phyloP scores from a whole-genome alignment of 2,797 vertebrate genomes.

The Parotocinclus haroldoi region DNA sequence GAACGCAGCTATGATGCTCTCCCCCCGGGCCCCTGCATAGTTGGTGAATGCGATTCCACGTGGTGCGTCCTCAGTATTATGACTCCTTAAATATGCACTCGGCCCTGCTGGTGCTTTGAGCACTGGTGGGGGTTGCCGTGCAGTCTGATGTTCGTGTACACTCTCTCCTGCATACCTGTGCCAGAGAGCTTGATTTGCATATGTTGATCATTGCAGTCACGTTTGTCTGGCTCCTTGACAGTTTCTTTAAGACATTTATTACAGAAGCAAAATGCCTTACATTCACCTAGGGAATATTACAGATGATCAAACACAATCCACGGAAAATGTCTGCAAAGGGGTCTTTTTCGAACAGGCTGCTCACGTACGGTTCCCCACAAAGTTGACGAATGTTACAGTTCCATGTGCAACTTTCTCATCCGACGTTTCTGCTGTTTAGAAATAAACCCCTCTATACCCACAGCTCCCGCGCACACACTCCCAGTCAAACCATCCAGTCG shows the following conservation, averaged over 20 bases:
- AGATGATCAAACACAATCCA: slow-evolving; percentile 39
- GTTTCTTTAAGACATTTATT: slow-evolving; percentile 45
- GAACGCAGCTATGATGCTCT: background rate
- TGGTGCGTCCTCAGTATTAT: too few relatives aligned
- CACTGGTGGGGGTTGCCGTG: slow-evolving; percentile 39
- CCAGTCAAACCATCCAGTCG: slow-evolving; percentile 35
- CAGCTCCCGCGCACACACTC: slow-evolving; percentile 9
- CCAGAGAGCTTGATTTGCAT: slow-evolving; percentile 65
- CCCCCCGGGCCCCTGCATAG: slow-evolving; percentile 39
- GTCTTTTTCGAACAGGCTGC: slow-evolving; percentile 42
- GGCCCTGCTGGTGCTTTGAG: slow-evolving; percentile 7
- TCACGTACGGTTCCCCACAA: slow-evolving; percentile 17
- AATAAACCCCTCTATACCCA: background rate
- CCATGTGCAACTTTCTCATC: background rate
- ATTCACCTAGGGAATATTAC: slow-evolving; percentile 47
- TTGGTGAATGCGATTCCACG: slow-evolving; percentile 10
- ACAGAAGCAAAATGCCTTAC: slow-evolving; percentile 42
- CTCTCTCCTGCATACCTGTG: slow-evolving; percentile 20
- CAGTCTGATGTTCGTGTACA: slow-evolving; percentile 4
- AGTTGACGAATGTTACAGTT: slow-evolving; percentile 11
- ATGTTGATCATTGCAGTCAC: slow-evolving; percentile 70
- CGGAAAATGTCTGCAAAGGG: slow-evolving; percentile 49
- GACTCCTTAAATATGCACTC: background rate
- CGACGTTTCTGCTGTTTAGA: background rate
- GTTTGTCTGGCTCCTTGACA: slow-evolving; percentile 61